Evolutionary conservation across 92 coral and sea anemone genomes (phyloP), one percentile per base, ranked within the genome.

Genomic region (Phenganax marumi): DNA sequence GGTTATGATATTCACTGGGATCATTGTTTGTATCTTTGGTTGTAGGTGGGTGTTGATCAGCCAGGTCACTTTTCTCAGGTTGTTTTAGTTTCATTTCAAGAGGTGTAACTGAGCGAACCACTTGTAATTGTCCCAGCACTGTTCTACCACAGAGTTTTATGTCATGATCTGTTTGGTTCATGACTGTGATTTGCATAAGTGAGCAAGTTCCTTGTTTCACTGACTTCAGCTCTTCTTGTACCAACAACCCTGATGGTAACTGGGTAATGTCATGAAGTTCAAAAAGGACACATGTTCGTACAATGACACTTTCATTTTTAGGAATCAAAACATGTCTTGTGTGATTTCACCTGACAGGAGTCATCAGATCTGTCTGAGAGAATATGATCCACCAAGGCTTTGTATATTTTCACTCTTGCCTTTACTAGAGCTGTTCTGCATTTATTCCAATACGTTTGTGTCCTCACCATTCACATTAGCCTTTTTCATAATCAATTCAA

Each of bases 401-500:
- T 55, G 8, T 25, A 25, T 8, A 39, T 6, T 51, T 47, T 49
- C 54, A 0, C 76, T 48, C 57, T 55, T 39, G 46, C 76, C 12
- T 70, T 50, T 9, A 10, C 8, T 8, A 68, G 18, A 70, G 51
- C n/a, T n/a, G n/a, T n/a, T n/a, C n/a, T n/a, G n/a, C n/a, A n/a
- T 70, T 70, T 50, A 10, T 19, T 3, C 52, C 9, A 33, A 25
- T 25, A 8, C 6, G 6, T 33, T 21, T 50, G 53, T 19, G 65
- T 54, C 85, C 56, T 87, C 81, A 72, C 22, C 60, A 23, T 79
- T 33, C 49, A 47, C 79, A 63, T 87, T 68, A 22, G 51, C 79
- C 49, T 83, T 73, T 87, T 86, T 75, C 53, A 88, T 79, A 81
- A 90, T 85, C 68, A 79, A 24, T 73, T 91, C 89, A 80, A 89